Percentiles rank a stretch among this genome's conserved stretches.
These are phyloP conservation scores for Gari tellinella DNA, from an alignment of 2,888 invertebrate genomes.

Conservation along the genomic window DNA sequence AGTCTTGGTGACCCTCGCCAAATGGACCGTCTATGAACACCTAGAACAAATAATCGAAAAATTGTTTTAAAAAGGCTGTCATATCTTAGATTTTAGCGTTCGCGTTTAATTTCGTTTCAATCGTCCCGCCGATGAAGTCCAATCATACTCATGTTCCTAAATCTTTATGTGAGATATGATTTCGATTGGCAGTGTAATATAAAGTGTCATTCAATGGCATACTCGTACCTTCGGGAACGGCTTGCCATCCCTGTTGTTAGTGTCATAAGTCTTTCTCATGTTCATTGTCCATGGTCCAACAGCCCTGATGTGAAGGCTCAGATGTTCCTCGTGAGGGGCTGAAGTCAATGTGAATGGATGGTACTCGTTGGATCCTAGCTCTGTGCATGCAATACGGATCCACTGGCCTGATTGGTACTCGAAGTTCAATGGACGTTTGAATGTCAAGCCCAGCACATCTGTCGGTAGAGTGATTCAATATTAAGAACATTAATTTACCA, in stretches of 20 bases:
- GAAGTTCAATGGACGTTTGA: conserved; percentile 87
- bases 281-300: conserved; percentile 88
- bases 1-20: conserved; percentile 88
- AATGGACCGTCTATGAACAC: conserved; percentile 88
- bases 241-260: conserved; percentile 55
- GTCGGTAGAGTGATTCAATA: not conserved
- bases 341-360: conserved; percentile 88
- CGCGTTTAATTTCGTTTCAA: too few species aligned
- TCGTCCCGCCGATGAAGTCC: too few species aligned
- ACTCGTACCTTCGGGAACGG: conserved; percentile 57
- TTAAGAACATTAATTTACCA: too few species aligned
- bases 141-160: too few species aligned
- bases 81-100: too few species aligned
- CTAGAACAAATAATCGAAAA: conserved; percentile 59
- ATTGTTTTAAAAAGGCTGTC: too few species aligned
- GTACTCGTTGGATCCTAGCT: conserved; percentile 86
- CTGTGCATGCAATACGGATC: conserved; percentile 87
- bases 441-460: conserved; percentile 87
- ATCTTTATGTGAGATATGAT: too few species aligned
- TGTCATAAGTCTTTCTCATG: conserved; percentile 84
- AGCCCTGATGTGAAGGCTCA: conserved; percentile 87
- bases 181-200: too few species aligned
- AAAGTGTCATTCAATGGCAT: too few species aligned
- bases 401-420: conserved; percentile 88
- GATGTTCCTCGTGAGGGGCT: conserved; percentile 87